These are phyloP conservation scores for Ormyrus labotus DNA, from an alignment of 2,888 invertebrate genomes.

Conservation along the genomic window DNA sequence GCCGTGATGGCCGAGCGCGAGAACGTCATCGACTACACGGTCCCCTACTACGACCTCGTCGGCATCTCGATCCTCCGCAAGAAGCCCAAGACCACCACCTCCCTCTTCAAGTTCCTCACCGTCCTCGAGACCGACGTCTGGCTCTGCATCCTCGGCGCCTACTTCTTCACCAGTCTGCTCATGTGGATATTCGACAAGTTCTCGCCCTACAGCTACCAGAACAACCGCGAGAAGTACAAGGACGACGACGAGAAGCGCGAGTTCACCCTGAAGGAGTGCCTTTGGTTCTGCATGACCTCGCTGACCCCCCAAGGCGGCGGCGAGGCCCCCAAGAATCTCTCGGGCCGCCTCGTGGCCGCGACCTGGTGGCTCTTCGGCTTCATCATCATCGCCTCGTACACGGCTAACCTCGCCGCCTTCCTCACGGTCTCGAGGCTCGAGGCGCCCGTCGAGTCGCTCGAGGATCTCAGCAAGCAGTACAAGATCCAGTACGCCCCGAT, in stretches of 20 bases:
- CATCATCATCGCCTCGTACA: constrained; percentile 98
- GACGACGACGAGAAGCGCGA: constrained; percentile 95
- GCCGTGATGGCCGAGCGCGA: constrained; percentile 98
- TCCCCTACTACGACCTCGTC: constrained; percentile 98
- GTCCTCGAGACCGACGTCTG: constrained; percentile 97
- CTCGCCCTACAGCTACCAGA: constrained; percentile 98
- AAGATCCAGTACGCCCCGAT: constrained; percentile 97
- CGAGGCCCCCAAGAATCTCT: constrained; percentile 96
- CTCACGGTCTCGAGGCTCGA: constrained; percentile 95
- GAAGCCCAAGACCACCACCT: constrained; percentile 91
- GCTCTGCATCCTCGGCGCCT: constrained; percentile 96
- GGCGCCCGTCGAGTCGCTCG: constrained; percentile 93
- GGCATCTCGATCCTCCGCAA: constrained; percentile 98
- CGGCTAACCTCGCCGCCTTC: constrained; percentile 98
- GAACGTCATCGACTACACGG: constrained; percentile 97
- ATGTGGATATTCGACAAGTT: constrained; percentile 98
- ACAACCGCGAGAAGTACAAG: constrained; percentile 93
- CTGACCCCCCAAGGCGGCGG: constrained; percentile 96
- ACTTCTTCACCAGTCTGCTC: constrained; percentile 94
- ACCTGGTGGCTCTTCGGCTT: constrained; percentile 99
- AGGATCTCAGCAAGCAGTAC: constrained; percentile 96
- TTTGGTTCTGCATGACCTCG: constrained; percentile 99
- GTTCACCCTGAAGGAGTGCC: constrained; percentile 95
- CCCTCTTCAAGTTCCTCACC: constrained; percentile 96
- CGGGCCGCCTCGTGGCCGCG: constrained; percentile 95